Conservation (phyloP, 2,113 vertebrate species). For the cattle (Bos taurus) region ARS-UCD2.0 NC_037349.1:51583001-51583500, state of each 20-base stretch:
- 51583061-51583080: too few species aligned
- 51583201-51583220: neutral
- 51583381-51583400: neutral
- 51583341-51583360: neutral
- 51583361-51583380: neutral
- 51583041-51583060: too few species aligned
- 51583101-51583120: too few species aligned
- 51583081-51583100: too few species aligned
- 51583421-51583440: neutral
- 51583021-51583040: too few species aligned
- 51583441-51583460: neutral
- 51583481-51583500: neutral
- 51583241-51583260: neutral
- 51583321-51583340: neutral
- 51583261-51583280: neutral
- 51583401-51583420: neutral
- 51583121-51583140: neutral
- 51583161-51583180: neutral
- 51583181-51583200: neutral
- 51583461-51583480: neutral
- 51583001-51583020: too few species aligned
- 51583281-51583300: neutral
- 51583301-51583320: neutral
- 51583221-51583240: neutral
- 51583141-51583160: neutral